Percentiles rank a stretch among this genome's conserved stretches.
Conservation (phyloP, 2,113 vertebrate species). For the Sus scrofa region DNA sequence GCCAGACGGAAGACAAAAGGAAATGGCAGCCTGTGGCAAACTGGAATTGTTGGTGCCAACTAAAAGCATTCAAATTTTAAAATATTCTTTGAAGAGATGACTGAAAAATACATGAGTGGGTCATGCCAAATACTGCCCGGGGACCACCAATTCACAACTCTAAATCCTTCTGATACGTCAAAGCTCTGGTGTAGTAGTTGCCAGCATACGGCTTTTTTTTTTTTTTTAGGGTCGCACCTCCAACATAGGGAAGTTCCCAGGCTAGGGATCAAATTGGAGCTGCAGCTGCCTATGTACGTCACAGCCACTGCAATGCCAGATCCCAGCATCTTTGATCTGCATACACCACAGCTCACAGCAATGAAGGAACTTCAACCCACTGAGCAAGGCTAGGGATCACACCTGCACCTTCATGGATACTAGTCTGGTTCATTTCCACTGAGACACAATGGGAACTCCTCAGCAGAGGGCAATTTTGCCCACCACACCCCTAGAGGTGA, state of each 20-base stretch:
- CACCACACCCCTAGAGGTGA: background rate
- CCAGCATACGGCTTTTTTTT: too few species aligned
- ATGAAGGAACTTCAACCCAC: too few species aligned
- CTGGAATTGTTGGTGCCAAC: background rate
- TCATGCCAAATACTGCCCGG: background rate
- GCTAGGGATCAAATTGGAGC: too few species aligned
- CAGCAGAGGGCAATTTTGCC: background rate
- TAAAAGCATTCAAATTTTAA: background rate
- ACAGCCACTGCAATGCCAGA: too few species aligned
- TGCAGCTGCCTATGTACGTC: too few species aligned
- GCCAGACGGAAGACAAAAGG: background rate
- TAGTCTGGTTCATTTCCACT: too few species aligned
- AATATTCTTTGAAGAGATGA: background rate
- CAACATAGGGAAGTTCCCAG: too few species aligned
- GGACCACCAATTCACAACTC: background rate
- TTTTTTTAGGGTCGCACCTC: too few species aligned
- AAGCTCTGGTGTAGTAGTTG: background rate
- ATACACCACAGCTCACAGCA: too few species aligned
- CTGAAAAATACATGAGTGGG: background rate
- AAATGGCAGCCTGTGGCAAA: background rate
- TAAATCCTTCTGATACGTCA: background rate
- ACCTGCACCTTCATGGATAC: too few species aligned
- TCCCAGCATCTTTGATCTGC: too few species aligned
- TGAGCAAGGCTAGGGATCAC: too few species aligned
- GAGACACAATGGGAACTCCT: background rate